Conservation (phyloP, 2,113 vertebrate species). For the Zosterops japonicus region DNA sequence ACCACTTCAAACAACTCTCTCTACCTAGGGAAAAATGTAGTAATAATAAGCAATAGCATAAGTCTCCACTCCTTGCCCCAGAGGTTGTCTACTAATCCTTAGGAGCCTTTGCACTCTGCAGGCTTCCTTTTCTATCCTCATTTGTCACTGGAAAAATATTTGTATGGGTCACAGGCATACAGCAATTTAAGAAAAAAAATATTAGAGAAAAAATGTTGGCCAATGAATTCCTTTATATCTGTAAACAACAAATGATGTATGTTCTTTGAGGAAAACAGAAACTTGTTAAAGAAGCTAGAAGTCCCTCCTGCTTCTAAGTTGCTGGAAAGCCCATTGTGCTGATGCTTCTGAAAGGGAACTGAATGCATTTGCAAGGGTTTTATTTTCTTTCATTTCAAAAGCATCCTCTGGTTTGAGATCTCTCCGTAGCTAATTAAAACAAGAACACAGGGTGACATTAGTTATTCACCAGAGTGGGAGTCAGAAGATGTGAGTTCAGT, state of each 20-base stretch:
- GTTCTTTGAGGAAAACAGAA: not conserved
- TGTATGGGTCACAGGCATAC: constrained; percentile 22
- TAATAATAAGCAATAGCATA: constrained; percentile 67
- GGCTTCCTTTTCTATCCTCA: constrained; percentile 61
- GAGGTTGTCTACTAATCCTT: constrained; percentile 59
- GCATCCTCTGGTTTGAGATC: constrained; percentile 20
- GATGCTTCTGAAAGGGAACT: not conserved
- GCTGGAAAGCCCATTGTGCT: not conserved
- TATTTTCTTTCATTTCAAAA: constrained; percentile 36
- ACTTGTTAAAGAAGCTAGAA: not conserved
- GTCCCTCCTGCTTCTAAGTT: not conserved
- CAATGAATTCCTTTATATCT: not conserved
- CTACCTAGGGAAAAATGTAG: constrained; percentile 63
- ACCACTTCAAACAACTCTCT: constrained; percentile 65
- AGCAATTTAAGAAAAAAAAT: not conserved
- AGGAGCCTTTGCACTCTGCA: constrained; percentile 56
- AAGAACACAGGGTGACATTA: constrained; percentile 6
- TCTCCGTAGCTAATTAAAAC: constrained; percentile 47
- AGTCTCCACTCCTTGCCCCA: constrained; percentile 66
- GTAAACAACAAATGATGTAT: not conserved
- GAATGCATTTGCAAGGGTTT: not conserved
- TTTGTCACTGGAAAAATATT: constrained; percentile 63
- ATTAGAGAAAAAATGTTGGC: not conserved
- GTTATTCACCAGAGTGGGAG: constrained; percentile 60
- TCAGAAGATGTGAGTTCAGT: constrained; percentile 38